A percentile compares a stretch with the other conserved stretches of the same genome.
phyloP scores from a whole-genome alignment of 2,113 vertebrate species.

The Laticauda laticaudata region DNA sequence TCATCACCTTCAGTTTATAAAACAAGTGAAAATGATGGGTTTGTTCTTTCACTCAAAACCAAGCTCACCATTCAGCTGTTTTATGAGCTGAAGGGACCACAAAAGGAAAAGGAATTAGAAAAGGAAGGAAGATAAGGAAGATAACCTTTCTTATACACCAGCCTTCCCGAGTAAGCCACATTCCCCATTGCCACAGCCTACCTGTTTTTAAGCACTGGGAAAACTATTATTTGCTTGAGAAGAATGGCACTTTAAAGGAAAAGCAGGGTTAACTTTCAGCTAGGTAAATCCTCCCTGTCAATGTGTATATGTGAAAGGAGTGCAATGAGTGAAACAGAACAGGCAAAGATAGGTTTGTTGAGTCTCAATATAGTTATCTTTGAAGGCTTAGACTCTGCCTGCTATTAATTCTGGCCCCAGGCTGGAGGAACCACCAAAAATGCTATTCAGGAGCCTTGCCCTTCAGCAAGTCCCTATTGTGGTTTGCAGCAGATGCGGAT shows the following conservation, averaged over 20 bases:
- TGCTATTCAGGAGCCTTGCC: not conserved
- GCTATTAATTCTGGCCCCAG: not conserved
- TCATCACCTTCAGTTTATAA: not conserved
- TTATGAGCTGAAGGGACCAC: not conserved
- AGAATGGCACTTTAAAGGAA: not conserved
- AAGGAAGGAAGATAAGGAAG: not conserved
- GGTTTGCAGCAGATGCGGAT: too few species aligned
- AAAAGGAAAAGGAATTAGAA: not conserved
- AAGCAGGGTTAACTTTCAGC: not conserved
- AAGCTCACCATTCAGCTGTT: not conserved
- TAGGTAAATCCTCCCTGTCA: not conserved
- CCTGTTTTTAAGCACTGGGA: not conserved
- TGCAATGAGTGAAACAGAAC: not conserved
- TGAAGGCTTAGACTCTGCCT: not conserved
- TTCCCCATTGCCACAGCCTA: not conserved
- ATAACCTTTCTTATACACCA: not conserved
- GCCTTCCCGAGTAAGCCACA: not conserved
- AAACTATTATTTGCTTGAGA: not conserved
- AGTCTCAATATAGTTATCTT: not conserved
- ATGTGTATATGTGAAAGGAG: not conserved
- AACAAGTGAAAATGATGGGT: not conserved
- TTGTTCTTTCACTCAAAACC: not conserved
- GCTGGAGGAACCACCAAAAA: not conserved
- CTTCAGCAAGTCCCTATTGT: not conserved
- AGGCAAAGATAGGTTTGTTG: not conserved